A percentile compares a stretch with the other conserved stretches of the same genome.
phyloP scores from a whole-genome alignment of 2,113 vertebrate genomes.

The Onychorhynchus coronatus region DNA sequence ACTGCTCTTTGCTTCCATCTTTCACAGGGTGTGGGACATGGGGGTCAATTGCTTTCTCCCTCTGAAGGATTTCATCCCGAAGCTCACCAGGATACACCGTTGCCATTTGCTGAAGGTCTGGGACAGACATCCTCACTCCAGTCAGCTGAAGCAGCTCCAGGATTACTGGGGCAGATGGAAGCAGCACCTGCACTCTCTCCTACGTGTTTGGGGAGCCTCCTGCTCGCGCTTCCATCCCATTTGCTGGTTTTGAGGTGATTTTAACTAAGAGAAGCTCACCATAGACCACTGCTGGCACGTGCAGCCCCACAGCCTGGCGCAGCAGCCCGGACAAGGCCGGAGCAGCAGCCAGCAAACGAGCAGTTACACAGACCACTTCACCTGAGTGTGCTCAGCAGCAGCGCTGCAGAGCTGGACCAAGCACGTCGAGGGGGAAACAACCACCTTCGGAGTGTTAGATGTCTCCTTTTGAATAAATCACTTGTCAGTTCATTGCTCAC shows the following conservation, averaged over 20 bases:
- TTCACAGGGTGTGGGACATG: fast-evolving
- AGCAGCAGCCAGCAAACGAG: background rate
- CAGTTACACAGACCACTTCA: background rate
- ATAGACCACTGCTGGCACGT: fast-evolving
- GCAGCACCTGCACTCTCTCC: background rate
- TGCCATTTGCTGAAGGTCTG: background rate
- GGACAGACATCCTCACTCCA: background rate
- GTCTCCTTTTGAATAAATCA: slow-evolving; percentile 13
- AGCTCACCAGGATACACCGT: background rate
- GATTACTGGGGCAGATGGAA: background rate
- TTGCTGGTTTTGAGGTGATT: background rate
- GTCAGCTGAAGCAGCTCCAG: background rate
- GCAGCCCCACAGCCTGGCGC: background rate
- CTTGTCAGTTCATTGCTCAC: background rate
- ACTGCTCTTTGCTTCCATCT: background rate
- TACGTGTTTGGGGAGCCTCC: fast-evolving
- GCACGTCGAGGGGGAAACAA: background rate
- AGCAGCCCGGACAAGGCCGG: background rate
- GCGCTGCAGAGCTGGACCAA: background rate
- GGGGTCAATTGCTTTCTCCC: background rate
- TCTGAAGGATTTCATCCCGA: background rate
- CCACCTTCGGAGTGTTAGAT: background rate
- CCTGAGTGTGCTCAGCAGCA: background rate
- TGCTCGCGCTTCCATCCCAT: background rate
- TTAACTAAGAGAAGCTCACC: background rate